A percentile compares a stretch with the other conserved stretches of the same genome.
These are phyloP conservation scores for Ctenosaura bakeri DNA, from an alignment of 2,797 vertebrate species.

Conservation along the genomic window DNA sequence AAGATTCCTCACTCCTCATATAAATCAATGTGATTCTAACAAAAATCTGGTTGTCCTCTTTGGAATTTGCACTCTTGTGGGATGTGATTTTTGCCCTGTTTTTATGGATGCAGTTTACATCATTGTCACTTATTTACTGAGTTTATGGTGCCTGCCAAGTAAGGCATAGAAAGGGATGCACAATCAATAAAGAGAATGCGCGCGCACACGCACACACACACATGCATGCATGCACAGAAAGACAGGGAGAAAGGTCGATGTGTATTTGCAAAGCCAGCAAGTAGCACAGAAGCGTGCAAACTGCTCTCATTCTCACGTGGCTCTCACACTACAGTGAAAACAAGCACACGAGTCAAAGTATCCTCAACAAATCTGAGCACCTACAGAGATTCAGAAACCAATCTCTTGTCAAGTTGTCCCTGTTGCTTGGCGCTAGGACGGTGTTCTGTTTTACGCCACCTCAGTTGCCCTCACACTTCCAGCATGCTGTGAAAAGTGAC, in stretches of 20 bases:
- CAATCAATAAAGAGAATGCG: background rate
- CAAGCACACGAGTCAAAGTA: too few species aligned
- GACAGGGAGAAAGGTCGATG: background rate
- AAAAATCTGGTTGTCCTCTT: too few species aligned
- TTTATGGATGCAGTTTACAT: background rate
- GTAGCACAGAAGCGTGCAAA: background rate
- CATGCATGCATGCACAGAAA: background rate
- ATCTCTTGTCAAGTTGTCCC: too few species aligned
- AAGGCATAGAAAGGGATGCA: background rate
- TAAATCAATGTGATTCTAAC: too few species aligned
- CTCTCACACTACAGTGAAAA: too few species aligned
- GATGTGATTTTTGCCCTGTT: background rate
- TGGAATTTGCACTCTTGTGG: background rate
- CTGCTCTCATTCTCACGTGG: too few species aligned
- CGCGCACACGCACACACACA: too few species aligned
- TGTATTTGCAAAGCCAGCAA: background rate
- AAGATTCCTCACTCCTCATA: too few species aligned
- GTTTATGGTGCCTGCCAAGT: background rate
- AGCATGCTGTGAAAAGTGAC: background rate
- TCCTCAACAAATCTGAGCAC: too few species aligned
- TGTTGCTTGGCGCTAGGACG: too few species aligned
- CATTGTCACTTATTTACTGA: background rate
- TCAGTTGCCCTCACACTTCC: background rate
- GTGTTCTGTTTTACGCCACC: background rate
- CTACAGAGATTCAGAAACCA: too few species aligned